phyloP scores from a whole-genome alignment of 2,888 invertebrate species.

The Leuctra nigra region DNA sequence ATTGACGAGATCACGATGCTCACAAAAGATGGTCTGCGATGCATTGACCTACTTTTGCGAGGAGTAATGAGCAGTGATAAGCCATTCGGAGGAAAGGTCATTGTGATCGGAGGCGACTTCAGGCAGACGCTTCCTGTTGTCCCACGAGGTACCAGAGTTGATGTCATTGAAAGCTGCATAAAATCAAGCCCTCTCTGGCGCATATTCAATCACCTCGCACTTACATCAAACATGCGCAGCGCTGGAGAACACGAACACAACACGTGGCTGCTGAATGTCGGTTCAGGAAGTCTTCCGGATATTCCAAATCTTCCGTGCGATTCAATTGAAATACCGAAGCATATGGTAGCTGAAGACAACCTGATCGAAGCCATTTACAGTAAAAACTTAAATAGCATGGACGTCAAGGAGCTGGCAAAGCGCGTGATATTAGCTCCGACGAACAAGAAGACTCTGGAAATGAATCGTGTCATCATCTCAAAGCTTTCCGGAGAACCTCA shows the following conservation, averaged over 20 bases:
- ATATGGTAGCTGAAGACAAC: background rate
- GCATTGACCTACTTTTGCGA: slow-evolving; percentile 19
- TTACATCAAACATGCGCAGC: slow-evolving; percentile 26
- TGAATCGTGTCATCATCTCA: background rate
- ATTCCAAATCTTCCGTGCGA: background rate
- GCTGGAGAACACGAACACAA: background rate
- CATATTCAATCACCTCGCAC: slow-evolving; percentile 17
- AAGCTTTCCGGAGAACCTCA: background rate
- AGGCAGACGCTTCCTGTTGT: slow-evolving; percentile 28
- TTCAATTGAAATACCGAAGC: background rate
- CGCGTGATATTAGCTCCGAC: background rate
- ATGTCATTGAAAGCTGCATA: slow-evolving; percentile 19
- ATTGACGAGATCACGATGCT: slow-evolving; percentile 12
- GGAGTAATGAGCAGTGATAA: slow-evolving; percentile 12
- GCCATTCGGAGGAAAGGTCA: slow-evolving; percentile 28
- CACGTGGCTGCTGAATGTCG: background rate
- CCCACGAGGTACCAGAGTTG: slow-evolving; percentile 12
- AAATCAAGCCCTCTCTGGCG: slow-evolving; percentile 23
- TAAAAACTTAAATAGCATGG: background rate
- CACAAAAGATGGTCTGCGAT: slow-evolving; percentile 14
- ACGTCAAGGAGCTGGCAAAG: background rate
- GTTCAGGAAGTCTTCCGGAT: background rate
- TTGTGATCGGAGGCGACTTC: slow-evolving; percentile 30
- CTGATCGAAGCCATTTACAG: background rate
- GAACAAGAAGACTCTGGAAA: background rate